Conservation (phyloP, 2,797 vertebrate genomes). For the Darevskia nairensis region DNA sequence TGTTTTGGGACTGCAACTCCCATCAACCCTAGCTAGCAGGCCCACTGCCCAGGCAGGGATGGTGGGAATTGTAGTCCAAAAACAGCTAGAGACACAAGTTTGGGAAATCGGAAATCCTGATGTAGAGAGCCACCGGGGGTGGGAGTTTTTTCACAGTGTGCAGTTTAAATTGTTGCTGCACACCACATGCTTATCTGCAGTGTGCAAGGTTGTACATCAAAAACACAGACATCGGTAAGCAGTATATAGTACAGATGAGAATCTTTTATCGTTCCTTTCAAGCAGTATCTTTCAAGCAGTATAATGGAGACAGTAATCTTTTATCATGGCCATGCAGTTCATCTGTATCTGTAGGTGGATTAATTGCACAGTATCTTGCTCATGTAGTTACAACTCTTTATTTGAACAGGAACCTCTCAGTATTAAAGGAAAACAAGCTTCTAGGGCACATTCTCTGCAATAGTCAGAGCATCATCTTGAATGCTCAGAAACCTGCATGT, state of each 20-base stretch:
- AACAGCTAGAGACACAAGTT: too few relatives aligned
- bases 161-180: neutral
- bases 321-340: neutral
- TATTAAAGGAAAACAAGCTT: neutral
- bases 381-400: neutral
- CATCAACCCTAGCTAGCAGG: too few relatives aligned
- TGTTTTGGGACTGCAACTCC: too few relatives aligned
- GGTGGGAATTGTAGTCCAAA: too few relatives aligned
- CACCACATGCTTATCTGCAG: neutral
- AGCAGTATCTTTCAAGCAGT: neutral
- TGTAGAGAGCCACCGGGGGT: too few relatives aligned
- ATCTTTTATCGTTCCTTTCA: too few relatives aligned
- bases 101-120: too few relatives aligned
- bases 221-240: neutral
- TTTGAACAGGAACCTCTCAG: too few relatives aligned
- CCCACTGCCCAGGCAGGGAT: too few relatives aligned
- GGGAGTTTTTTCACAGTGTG: neutral
- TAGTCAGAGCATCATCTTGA: too few relatives aligned
- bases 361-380: conserved; percentile 4
- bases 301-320: too few relatives aligned
- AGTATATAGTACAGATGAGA: too few relatives aligned
- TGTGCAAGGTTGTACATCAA: neutral
- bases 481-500: neutral
- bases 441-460: neutral
- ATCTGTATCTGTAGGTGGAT: neutral